A percentile compares a stretch with the other conserved stretches of the same genome.
Evolutionary conservation across 2,797 vertebrate genomes (phyloP).

Genomic region (Crossoptilon crossoptilon): DNA sequence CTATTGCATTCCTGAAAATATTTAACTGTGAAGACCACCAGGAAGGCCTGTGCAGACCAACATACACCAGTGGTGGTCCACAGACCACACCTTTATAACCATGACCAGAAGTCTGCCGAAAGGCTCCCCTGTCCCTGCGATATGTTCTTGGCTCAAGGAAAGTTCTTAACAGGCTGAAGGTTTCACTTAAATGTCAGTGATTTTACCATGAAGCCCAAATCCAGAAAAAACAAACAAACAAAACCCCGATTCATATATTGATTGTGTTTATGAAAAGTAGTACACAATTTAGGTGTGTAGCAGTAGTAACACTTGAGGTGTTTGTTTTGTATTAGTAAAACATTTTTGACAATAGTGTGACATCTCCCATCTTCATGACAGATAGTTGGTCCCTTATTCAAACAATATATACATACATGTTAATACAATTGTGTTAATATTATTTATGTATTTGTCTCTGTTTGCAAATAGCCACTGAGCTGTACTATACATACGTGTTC

Average conservation of each 20-base stretch:
- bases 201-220: not conserved
- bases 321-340: not conserved
- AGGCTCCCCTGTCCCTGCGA: fast-evolving
- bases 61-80: slow-evolving; percentile 45
- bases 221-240: not conserved
- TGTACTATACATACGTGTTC: not conserved
- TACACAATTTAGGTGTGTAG: not conserved
- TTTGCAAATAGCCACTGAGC: not conserved
- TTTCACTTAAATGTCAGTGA: not conserved
- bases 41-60: slow-evolving; percentile 29
- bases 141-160: not conserved
- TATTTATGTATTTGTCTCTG: not conserved
- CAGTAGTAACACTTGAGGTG: not conserved
- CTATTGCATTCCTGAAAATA: slow-evolving; percentile 7
- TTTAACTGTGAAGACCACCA: slow-evolving; percentile 51
- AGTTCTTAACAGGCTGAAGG: not conserved
- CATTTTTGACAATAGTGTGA: not conserved
- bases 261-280: not conserved
- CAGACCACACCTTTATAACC: slow-evolving; percentile 41
- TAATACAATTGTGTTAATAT: not conserved
- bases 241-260: not conserved
- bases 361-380: not conserved
- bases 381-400: not conserved
- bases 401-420: not conserved
- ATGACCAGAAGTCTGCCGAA: not conserved